These are phyloP conservation scores for Spinibarbus caldwelli DNA, from an alignment of 2,797 vertebrate genomes.

Conservation along the genomic window DNA sequence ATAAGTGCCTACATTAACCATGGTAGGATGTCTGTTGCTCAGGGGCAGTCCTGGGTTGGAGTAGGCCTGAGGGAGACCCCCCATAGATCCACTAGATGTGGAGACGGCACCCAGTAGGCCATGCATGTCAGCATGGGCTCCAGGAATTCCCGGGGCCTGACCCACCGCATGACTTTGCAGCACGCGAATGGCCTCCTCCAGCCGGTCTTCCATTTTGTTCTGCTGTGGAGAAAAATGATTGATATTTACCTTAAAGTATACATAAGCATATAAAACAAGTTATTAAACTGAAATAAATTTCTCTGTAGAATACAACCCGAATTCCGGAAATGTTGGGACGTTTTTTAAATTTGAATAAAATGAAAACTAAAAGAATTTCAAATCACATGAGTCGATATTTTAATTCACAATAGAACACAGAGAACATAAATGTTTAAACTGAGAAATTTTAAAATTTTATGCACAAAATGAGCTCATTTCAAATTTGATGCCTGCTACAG, in stretches of 20 bases:
- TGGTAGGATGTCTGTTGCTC: slow-evolving; percentile 84
- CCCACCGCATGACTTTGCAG: slow-evolving; percentile 94
- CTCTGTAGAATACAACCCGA: too few species aligned
- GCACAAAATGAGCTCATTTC: too few species aligned
- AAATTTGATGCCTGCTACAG: too few species aligned
- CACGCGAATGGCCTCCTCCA: slow-evolving; percentile 97
- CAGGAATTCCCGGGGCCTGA: slow-evolving; percentile 79
- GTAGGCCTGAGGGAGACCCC: slow-evolving; percentile 85
- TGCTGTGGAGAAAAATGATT: slow-evolving; percentile 73
- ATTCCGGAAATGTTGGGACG: too few species aligned
- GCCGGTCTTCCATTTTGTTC: slow-evolving; percentile 96
- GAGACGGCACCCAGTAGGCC: slow-evolving; percentile 80
- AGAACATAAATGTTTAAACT: too few species aligned
- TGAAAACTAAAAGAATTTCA: too few species aligned
- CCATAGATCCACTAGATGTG: slow-evolving; percentile 76
- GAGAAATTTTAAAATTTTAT: too few species aligned
- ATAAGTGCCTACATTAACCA: slow-evolving; percentile 80
- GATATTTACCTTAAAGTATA: background rate
- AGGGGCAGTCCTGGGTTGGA: slow-evolving; percentile 84
- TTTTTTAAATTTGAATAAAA: too few species aligned
- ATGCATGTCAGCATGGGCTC: slow-evolving; percentile 88
- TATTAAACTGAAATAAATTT: background rate
- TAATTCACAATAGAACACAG: too few species aligned
- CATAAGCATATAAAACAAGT: background rate
- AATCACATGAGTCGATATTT: too few species aligned